phyloP scores from a whole-genome alignment of 2,888 invertebrate species.

The Chirona hameri region DNA sequence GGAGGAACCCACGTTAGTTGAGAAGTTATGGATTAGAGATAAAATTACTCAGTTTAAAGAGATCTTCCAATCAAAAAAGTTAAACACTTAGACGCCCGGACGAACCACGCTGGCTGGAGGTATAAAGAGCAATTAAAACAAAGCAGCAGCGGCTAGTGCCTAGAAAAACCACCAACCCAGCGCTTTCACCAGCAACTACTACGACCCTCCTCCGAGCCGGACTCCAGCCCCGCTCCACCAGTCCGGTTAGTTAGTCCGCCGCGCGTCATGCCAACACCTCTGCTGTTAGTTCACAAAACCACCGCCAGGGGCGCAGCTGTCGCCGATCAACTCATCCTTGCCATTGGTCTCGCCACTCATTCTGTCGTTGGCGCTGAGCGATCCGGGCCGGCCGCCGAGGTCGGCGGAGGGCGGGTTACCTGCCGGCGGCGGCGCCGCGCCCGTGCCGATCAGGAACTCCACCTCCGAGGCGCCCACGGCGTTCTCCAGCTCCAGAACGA shows the following conservation, averaged over 20 bases:
- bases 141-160: too few relatives aligned
- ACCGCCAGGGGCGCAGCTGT: neutral
- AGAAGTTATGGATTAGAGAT: too few relatives aligned
- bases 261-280: neutral
- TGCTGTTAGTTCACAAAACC: neutral
- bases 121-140: too few relatives aligned
- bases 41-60: too few relatives aligned
- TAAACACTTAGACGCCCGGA: too few relatives aligned
- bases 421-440: slow-evolving; percentile 4
- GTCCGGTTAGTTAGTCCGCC: neutral
- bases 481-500: neutral
- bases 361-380: neutral
- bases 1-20: too few relatives aligned
- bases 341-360: neutral
- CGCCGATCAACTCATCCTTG: neutral
- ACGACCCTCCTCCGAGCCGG: too few relatives aligned
- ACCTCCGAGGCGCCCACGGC: neutral
- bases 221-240: too few relatives aligned
- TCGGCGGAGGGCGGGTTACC: neutral
- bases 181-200: too few relatives aligned
- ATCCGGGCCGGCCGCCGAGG: neutral
- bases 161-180: too few relatives aligned
- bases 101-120: too few relatives aligned
- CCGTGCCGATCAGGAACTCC: slow-evolving; percentile 9
- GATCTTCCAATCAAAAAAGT: too few relatives aligned